Base-by-base conservation (phyloP, 2,888 invertebrate genomes). In the Pristionchus entomophagus region DNA sequence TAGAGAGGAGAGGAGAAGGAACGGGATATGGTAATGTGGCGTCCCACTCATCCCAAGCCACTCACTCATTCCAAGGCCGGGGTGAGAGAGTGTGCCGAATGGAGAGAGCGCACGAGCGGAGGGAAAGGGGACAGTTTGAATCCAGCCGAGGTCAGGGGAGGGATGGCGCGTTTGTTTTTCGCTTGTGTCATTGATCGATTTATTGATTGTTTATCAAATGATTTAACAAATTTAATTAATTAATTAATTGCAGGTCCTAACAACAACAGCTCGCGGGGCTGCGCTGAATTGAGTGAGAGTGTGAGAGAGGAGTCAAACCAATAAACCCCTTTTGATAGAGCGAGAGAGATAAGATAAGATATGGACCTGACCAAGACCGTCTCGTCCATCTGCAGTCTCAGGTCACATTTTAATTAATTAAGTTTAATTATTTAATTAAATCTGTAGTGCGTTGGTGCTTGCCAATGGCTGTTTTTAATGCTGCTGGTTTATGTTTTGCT, bases 311-410 rank as follows among this genome's bases (percentile, higher is more conserved):
- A 45, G 12, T 41, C 22, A n/a, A n/a, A n/a, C n/a, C n/a, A n/a
- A n/a, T n/a, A n/a, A n/a, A n/a, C n/a, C n/a, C n/a, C n/a, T n/a
- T n/a, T n/a, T n/a, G n/a, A n/a, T 32, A 38, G 29, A 4, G 45
- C 26, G 73, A 73, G 73, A 69, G 65, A 69, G 73, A 45, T 41
- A 45, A 73, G 73, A 73, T 73, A 73, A 73, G 73, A 73, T 41
- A 69, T 45, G 41, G 26, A 45, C 73, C 26, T 73, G 0, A 73
- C 73, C 1, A 73, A 73, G 73, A 73, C 73, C 1, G 41, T 73
- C 73, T 73, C 73, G 73, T 73, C 73, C 26, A 45, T 41, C 32
- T 41, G 22, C 73, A 73, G 73, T 73, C 73, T 73, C 73, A 73
- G 73, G 73, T 38, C 0, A 5, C 19, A 6, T 1, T 19, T 69